A percentile compares a stretch with the other conserved stretches of the same genome.
Conservation (phyloP, 2,113 vertebrate species). For the Bubo bubo region DNA sequence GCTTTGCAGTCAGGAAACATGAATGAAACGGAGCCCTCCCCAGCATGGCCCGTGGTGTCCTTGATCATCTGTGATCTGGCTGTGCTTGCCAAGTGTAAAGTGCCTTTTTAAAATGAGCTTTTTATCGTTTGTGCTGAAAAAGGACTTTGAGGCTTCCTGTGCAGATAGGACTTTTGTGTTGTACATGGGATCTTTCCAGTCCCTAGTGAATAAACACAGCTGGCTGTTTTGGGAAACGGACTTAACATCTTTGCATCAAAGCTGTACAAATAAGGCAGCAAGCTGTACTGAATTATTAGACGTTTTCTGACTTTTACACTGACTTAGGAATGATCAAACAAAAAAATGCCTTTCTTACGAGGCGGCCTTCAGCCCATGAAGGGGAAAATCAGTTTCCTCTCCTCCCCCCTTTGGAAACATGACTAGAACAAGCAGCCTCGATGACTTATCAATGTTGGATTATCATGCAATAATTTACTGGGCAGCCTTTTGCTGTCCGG, state of each 20-base stretch:
- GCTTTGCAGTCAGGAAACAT: fast-evolving
- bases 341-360: background rate
- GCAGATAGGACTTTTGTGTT: background rate
- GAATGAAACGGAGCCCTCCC: background rate
- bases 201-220: conserved; percentile 56
- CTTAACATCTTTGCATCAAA: conserved; percentile 47
- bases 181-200: conserved; percentile 9
- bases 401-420: background rate
- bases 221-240: conserved; percentile 5
- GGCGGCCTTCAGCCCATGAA: background rate
- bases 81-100: background rate
- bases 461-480: conserved; percentile 53
- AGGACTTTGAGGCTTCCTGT: conserved; percentile 40
- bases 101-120: background rate
- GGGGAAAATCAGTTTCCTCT: background rate
- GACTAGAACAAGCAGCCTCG: conserved; percentile 4
- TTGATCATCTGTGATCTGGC: background rate
- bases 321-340: background rate
- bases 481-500: conserved; percentile 37
- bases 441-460: conserved; percentile 42
- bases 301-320: background rate
- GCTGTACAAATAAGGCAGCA: conserved; percentile 33
- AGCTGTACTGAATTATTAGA: background rate
- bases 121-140: background rate
- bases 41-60: background rate